Base-by-base conservation (phyloP, 2,113 vertebrate genomes). In the Solenodon paradoxus region DNA sequence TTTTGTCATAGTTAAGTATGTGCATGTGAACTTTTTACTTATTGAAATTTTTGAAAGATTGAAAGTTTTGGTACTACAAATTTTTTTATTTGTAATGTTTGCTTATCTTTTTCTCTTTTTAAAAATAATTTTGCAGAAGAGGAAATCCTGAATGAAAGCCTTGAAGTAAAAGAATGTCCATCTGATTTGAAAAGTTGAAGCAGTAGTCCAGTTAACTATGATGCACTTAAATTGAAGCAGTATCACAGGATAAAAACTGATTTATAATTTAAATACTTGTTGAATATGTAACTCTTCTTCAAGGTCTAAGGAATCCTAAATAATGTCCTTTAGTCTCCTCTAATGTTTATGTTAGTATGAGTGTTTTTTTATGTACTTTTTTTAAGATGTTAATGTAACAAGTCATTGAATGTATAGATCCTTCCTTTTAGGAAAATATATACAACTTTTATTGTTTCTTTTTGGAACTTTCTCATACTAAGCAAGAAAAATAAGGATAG, bases 111-210 rank as follows among this genome's bases (percentile, higher is more conserved):
- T 88, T 88, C 35, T 78, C 83, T 79, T 90, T 92, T 83, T 74
- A 7, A 53, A 95, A 94, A 95, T 93, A 88, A 69, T 84, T 96
- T 96, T 96, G 16, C 93, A 97, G 97, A 97, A 95, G 55, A 89
- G 86, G 78, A 97, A 45, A 42, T 89, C 38, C 92, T 80, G 77
- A 92, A 10, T 88, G 86, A 98, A 93, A 97, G 96, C n/a, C 57
- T 1, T 12, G 63, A 55, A 86, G 30, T 0, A 9, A 88, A 97
- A 59, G 82, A 98, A 9, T 47, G 63, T 5, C 84, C 79, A 0
- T 90, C 51, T 57, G 16, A 96, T 1, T 94, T 74, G 66, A 96
- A 55, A 95, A 96, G 72, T 66, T 96, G 78, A 95, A 96, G 8
- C 5, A 2, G 35, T 78, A 51, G 19, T 9, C 13, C 8, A 82